Percentiles rank a stretch among this genome's conserved stretches.
These are phyloP conservation scores for Allobates femoralis DNA, from an alignment of 2,797 vertebrate species.

Conservation along the genomic window DNA sequence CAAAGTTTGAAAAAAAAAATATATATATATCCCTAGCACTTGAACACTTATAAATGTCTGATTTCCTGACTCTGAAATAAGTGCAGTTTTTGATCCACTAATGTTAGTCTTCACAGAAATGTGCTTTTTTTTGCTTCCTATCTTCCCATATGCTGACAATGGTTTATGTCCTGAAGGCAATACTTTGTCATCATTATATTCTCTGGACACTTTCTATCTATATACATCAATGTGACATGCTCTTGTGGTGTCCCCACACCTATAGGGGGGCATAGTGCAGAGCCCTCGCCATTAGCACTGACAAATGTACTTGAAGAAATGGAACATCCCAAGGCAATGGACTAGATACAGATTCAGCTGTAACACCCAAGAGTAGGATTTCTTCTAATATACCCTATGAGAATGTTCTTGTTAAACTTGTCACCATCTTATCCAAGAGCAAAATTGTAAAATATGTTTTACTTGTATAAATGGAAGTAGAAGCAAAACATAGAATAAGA, in stretches of 20 bases:
- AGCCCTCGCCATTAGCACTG: slow-evolving; percentile 40
- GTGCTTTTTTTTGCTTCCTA: slow-evolving; percentile 11
- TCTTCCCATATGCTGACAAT: slow-evolving; percentile 33
- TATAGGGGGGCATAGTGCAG: slow-evolving; percentile 35
- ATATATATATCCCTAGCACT: not conserved
- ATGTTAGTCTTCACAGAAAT: slow-evolving; percentile 16
- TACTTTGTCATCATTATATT: slow-evolving; percentile 61
- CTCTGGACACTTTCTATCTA: slow-evolving; percentile 52
- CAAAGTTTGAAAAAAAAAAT: not conserved
- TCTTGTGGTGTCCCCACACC: slow-evolving; percentile 48
- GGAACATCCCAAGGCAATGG: slow-evolving; percentile 28
- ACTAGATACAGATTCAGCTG: slow-evolving; percentile 2
- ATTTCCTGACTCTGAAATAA: slow-evolving; percentile 36
- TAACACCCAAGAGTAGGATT: not conserved
- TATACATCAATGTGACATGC: slow-evolving; percentile 59
- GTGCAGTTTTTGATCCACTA: slow-evolving; percentile 25
- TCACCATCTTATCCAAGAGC: not conserved
- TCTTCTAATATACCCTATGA: not conserved
- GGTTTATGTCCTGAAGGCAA: slow-evolving; percentile 51
- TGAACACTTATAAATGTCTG: not conserved
- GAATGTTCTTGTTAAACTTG: not conserved
- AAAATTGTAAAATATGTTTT: not conserved
- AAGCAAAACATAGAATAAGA: not conserved
- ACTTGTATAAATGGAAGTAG: not conserved
- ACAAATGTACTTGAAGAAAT: slow-evolving; percentile 47